Conservation (phyloP, 2,797 vertebrate genomes). For the Periophthalmus magnuspinnatus region DNA sequence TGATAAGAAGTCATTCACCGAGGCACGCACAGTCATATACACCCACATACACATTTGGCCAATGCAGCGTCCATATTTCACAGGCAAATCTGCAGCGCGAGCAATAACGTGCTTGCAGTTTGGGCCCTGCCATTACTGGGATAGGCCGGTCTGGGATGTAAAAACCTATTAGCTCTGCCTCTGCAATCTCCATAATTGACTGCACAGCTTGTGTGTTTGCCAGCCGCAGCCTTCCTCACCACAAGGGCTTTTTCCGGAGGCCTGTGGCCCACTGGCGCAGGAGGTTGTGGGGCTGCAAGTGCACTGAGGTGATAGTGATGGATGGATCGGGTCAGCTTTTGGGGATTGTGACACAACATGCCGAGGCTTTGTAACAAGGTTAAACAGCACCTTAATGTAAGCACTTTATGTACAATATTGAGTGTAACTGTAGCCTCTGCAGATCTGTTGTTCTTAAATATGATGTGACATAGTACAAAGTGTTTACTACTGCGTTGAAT, state of each 20-base stretch:
- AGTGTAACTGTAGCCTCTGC: not conserved
- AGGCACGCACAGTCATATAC: constrained; percentile 22
- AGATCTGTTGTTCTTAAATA: not conserved
- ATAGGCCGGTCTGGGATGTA: constrained; percentile 60
- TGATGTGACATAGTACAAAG: not conserved
- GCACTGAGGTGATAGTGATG: constrained; percentile 37
- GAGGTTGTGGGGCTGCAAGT: constrained; percentile 40
- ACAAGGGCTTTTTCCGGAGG: constrained; percentile 50
- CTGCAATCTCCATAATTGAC: constrained; percentile 72
- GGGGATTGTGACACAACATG: constrained; percentile 22
- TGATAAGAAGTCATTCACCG: constrained; percentile 51
- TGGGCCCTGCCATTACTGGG: constrained; percentile 64
- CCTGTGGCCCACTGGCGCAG: constrained; percentile 44
- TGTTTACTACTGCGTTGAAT: too few species aligned
- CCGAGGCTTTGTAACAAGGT: constrained; percentile 25
- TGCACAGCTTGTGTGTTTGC: constrained; percentile 52
- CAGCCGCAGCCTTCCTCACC: constrained; percentile 45
- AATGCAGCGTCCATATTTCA: constrained; percentile 71
- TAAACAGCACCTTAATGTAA: constrained; percentile 17
- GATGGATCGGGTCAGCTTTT: constrained; percentile 22
- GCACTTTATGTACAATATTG: constrained; percentile 10
- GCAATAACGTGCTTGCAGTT: constrained; percentile 67
- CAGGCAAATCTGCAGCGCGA: constrained; percentile 66
- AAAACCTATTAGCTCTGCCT: constrained; percentile 67
- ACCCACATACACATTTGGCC: constrained; percentile 28